Conservation (phyloP, 1,140 invertebrate genomes). For the Euborellia annulipes region DNA sequence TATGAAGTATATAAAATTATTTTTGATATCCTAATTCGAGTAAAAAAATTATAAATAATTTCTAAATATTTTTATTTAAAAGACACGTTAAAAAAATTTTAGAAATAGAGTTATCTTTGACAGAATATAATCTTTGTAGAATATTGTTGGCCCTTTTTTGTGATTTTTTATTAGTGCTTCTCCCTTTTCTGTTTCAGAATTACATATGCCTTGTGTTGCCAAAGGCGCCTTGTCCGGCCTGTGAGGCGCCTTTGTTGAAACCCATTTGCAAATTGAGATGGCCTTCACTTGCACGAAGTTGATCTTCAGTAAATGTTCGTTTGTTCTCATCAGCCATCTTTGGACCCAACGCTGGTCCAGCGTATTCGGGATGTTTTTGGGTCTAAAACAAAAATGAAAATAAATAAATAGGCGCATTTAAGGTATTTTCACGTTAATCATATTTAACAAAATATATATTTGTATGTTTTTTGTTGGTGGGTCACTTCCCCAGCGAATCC, state of each 20-base stretch:
- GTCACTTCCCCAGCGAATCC: no score
- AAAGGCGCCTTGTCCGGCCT: slow-evolving; percentile 73
- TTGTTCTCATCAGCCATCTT: slow-evolving; percentile 93
- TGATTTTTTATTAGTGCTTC: no score
- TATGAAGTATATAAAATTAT: no score
- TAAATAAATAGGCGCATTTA: slow-evolving; percentile 24
- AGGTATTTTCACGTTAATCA: slow-evolving; percentile 2
- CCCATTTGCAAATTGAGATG: slow-evolving; percentile 93
- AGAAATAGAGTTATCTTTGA: no score
- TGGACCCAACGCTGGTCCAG: slow-evolving; percentile 73
- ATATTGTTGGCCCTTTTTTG: no score
- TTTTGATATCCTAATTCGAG: no score
- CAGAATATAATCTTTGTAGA: no score
- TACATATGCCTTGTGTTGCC: slow-evolving; percentile 94
- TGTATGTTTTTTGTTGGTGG: no score
- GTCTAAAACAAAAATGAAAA: slow-evolving; percentile 38
- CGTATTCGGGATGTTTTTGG: slow-evolving; percentile 88
- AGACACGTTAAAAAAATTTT: no score
- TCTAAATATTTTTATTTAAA: no score
- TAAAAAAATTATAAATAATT: no score
- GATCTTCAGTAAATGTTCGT: slow-evolving; percentile 85
- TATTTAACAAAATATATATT: neutral
- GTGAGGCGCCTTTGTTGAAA: slow-evolving; percentile 83
- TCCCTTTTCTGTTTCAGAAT: no score
- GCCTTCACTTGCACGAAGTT: slow-evolving; percentile 76